phyloP scores from a whole-genome alignment of 2,888 invertebrate species.

The Cecidostiba fungosa region DNA sequence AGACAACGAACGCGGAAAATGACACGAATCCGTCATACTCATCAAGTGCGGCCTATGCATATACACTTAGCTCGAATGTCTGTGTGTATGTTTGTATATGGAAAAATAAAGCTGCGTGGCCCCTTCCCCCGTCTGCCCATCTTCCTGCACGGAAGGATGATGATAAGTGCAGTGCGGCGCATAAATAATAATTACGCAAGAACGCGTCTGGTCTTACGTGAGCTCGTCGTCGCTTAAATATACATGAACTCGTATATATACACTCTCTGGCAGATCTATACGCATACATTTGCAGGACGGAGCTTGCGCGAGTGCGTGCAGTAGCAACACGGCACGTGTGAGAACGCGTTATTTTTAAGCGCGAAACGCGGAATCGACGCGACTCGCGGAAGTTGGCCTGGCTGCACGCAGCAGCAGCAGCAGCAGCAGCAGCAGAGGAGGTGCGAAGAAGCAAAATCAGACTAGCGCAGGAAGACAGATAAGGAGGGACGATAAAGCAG shows the following conservation, averaged over 20 bases:
- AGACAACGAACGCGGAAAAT: conserved; percentile 69
- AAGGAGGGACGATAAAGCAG: conserved; percentile 32
- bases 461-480: conserved; percentile 53
- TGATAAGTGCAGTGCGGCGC: conserved; percentile 67
- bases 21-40: conserved; percentile 70
- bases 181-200: conserved; percentile 73
- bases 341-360: conserved; percentile 44
- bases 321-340: conserved; percentile 25
- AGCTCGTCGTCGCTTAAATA: conserved; percentile 34
- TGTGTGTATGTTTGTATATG: background rate
- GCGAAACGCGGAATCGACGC: conserved; percentile 49
- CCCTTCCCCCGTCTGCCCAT: conserved; percentile 37
- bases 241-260: conserved; percentile 53
- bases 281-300: conserved; percentile 17
- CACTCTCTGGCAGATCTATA: conserved; percentile 30
- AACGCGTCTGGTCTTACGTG: conserved; percentile 39
- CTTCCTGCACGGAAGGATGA: conserved; percentile 58
- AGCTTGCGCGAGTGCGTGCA: background rate
- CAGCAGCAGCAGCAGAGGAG: background rate
- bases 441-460: conserved; percentile 25
- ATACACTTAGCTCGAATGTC: background rate
- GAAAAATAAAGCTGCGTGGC: background rate
- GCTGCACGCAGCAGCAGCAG: background rate
- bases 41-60: conserved; percentile 67
- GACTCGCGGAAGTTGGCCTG: background rate